Base-by-base conservation (phyloP, 2,888 invertebrate species). In the Tipula confusa region DNA sequence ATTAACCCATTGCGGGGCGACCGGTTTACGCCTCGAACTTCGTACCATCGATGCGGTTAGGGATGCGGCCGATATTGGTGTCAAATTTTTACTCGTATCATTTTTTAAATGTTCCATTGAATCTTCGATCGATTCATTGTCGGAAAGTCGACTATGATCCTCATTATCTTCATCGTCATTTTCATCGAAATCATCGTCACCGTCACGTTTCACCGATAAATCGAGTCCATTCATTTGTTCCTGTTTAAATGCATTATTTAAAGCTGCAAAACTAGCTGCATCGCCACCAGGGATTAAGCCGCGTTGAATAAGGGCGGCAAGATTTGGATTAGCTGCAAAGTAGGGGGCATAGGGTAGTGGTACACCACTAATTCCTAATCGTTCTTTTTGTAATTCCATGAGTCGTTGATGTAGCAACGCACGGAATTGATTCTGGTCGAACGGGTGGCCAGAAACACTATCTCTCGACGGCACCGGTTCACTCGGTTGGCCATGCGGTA, bases 1-100 rank as follows among this genome's bases (percentile, higher is more conserved):
- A 89, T 98, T 98, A 3, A 98, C 97, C 97, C 98, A 98, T 90
- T 98, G 98, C 1, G 98, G 98, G 83, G 98, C 97, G 0, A 97
- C 97, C 0, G 98, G 97, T 91, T 98, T 98, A 87, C 98, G 92
- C 85, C 97, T 91, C 84, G 94, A 95, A 81, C 93, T 92, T 86
- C 93, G 86, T 1, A 89, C 85, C 84, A 86, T 86, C 29, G 86
- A 88, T 9, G 87, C 87, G 28, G 87, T 85, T 79, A 92, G 91
- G 79, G 91, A 90, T 7, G 64, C 9, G 83, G 91, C 90, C 85
- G 90, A 87, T 86, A 91, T 89, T 84, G 86, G 85, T 7, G 87
- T 86, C 13, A 86, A 86, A 84, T 84, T 85, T 83, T 88, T 89
- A 2, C 88, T 88, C 2, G 88, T 88, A 84, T 90, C 89, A 28